Percentiles rank a stretch among this genome's conserved stretches.
Evolutionary conservation across 2,888 invertebrate species (phyloP).

Genomic region (Torymus tubicola): DNA sequence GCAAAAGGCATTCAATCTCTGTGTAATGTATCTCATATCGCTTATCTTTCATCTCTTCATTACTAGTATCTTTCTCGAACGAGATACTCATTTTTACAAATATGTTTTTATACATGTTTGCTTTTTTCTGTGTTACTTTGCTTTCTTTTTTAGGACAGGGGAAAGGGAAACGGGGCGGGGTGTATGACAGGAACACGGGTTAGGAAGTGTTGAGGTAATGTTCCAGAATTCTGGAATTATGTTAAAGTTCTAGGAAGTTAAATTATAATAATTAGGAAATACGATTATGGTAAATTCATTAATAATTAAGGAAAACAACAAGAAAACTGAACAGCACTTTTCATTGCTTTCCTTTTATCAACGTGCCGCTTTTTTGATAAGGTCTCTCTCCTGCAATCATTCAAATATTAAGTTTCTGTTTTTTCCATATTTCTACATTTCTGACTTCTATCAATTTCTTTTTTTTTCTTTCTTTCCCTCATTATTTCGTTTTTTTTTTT

Average conservation of each 20-base stretch:
- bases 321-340: constrained; percentile 71
- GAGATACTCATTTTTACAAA: constrained; percentile 52
- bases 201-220: constrained; percentile 44
- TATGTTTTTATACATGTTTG: constrained; percentile 65
- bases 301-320: constrained; percentile 72
- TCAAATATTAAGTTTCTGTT: constrained; percentile 54
- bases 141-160: constrained; percentile 59
- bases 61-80: constrained; percentile 46
- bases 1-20: constrained; percentile 55
- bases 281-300: constrained; percentile 72
- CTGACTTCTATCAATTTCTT: constrained; percentile 45
- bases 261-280: constrained; percentile 73
- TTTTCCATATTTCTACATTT: constrained; percentile 52
- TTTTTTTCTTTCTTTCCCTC: constrained; percentile 52
- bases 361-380: constrained; percentile 58
- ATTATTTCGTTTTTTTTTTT: constrained; percentile 51
- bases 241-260: constrained; percentile 71
- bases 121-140: constrained; percentile 62
- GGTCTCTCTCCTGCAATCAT: constrained; percentile 50
- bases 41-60: constrained; percentile 48
- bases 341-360: constrained; percentile 61
- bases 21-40: constrained; percentile 51
- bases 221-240: constrained; percentile 33
- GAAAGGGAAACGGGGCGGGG: constrained; percentile 50
- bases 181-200: constrained; percentile 28